phyloP scores from a whole-genome alignment of 2,888 invertebrate genomes.

The Sphaeridia pumilis region DNA sequence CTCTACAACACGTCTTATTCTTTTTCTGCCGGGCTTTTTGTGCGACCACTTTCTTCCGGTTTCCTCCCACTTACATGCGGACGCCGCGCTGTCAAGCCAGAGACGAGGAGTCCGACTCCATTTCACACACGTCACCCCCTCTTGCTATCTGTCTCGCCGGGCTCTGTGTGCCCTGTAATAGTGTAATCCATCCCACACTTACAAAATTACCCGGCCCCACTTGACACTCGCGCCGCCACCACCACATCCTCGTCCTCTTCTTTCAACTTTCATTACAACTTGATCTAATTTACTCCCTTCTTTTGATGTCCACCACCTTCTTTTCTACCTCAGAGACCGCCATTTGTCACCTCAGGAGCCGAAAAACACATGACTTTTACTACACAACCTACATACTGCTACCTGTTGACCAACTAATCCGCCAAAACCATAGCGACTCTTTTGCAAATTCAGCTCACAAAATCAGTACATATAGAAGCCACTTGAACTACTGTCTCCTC shows the following conservation, averaged over 20 bases:
- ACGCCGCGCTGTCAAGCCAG: too few species aligned
- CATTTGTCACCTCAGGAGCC: too few species aligned
- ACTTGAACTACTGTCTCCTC: not conserved
- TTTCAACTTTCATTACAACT: not conserved
- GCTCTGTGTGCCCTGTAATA: too few species aligned
- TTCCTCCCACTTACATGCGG: not conserved
- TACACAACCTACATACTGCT: too few species aligned
- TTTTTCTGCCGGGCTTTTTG: not conserved
- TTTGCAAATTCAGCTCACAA: too few species aligned
- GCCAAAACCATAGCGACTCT: too few species aligned
- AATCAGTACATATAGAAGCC: too few species aligned
- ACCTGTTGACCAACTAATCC: too few species aligned
- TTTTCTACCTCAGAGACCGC: not conserved
- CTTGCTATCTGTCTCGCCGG: not conserved
- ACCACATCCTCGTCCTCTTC: not conserved
- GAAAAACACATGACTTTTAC: too few species aligned
- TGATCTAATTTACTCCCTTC: not conserved
- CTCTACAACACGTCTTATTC: not conserved
- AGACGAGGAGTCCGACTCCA: too few species aligned
- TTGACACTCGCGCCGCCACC: not conserved
- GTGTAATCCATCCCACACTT: too few species aligned
- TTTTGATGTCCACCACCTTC: not conserved
- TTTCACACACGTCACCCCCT: not conserved
- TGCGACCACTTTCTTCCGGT: not conserved
- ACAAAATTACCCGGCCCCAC: not conserved